These are phyloP conservation scores for Pluvianellus socialis DNA, from an alignment of 2,113 vertebrate species.

Conservation along the genomic window DNA sequence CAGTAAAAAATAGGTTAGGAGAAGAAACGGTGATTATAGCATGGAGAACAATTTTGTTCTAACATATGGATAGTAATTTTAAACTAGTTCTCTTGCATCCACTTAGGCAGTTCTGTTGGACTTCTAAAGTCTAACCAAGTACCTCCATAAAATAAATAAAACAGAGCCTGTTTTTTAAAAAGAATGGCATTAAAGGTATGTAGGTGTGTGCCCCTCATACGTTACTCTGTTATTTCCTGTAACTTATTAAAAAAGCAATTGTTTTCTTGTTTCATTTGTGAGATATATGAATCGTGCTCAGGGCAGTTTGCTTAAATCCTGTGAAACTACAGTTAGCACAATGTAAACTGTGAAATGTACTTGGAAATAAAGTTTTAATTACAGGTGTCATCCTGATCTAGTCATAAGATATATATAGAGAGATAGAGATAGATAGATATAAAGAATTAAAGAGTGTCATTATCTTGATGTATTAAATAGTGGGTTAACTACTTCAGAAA, in stretches of 20 bases:
- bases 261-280: constrained; percentile 7
- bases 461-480: background rate
- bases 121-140: background rate
- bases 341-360: constrained; percentile 28
- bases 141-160: background rate
- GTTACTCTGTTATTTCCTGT: background rate
- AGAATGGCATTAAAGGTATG: background rate
- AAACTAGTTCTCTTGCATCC: background rate
- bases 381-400: background rate
- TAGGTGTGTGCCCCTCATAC: background rate
- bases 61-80: background rate
- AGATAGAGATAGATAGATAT: background rate
- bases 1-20: background rate
- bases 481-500: background rate
- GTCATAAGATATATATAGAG: background rate
- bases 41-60: background rate
- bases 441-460: background rate
- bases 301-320: background rate
- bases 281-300: background rate
- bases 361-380: constrained; percentile 54
- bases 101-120: background rate
- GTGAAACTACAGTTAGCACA: background rate
- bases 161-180: background rate
- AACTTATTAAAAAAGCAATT: background rate
- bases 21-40: background rate